Conservation (phyloP, 2,888 invertebrate species). For the Platerodrilus igneus region DNA sequence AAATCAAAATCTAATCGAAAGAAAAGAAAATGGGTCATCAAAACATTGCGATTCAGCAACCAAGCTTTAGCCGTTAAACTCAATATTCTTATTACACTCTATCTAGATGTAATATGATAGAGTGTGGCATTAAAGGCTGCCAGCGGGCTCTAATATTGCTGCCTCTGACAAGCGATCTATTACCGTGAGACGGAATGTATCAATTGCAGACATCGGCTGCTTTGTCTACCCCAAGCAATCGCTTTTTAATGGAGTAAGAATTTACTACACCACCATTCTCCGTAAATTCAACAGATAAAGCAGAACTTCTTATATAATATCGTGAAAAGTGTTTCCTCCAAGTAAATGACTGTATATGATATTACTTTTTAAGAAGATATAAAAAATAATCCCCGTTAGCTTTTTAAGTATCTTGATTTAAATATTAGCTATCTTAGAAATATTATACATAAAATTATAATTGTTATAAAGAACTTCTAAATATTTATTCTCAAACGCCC, state of each 20-base stretch:
- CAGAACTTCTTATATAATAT: not conserved
- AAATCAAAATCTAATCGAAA: slow-evolving; percentile 28
- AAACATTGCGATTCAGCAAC: slow-evolving; percentile 21
- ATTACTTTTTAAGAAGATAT: not conserved
- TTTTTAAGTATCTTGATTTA: too few species aligned
- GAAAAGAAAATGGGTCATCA: slow-evolving; percentile 22
- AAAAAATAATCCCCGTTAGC: too few species aligned
- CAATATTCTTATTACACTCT: slow-evolving; percentile 23
- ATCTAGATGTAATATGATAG: slow-evolving; percentile 25
- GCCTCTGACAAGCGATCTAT: slow-evolving; percentile 36
- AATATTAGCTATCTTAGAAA: too few species aligned
- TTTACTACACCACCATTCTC: slow-evolving; percentile 11
- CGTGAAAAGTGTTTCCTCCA: not conserved
- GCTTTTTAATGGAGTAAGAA: slow-evolving; percentile 18
- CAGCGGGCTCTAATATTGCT: slow-evolving; percentile 31
- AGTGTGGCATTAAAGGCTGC: slow-evolving; percentile 23
- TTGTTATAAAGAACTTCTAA: too few species aligned
- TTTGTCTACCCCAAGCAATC: slow-evolving; percentile 20
- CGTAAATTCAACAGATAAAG: slow-evolving; percentile 10
- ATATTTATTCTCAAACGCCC: too few species aligned
- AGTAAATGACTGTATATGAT: not conserved
- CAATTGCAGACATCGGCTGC: slow-evolving; percentile 32
- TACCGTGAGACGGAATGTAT: slow-evolving; percentile 34
- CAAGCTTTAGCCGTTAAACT: slow-evolving; percentile 22
- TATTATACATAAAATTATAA: too few species aligned